Conservation (phyloP, 2,797 vertebrate genomes). For the Salmo trutta region DNA sequence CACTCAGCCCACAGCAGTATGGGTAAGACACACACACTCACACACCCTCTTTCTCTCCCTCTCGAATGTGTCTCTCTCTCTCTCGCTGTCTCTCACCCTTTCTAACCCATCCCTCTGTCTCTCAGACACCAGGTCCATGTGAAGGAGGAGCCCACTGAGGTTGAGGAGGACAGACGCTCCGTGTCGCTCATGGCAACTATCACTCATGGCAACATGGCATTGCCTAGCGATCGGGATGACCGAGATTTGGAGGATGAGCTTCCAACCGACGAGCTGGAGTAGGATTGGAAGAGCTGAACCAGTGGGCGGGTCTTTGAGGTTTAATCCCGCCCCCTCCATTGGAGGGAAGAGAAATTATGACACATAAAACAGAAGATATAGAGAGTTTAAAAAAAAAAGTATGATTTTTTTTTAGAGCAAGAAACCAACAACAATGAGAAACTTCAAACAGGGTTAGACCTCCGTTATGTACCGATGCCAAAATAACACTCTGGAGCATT, state of each 20-base stretch:
- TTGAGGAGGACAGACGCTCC: constrained; percentile 90
- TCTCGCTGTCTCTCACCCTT: neutral
- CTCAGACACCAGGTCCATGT: constrained; percentile 92
- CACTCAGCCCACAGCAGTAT: constrained; percentile 95
- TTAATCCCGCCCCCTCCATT: constrained; percentile 48
- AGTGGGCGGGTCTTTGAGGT: constrained; percentile 56
- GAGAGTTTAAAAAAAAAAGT: constrained; percentile 41
- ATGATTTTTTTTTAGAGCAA: constrained; percentile 60
- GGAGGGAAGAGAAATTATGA: constrained; percentile 59
- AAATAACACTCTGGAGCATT: constrained; percentile 71
- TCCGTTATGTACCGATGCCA: constrained; percentile 72
- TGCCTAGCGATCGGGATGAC: constrained; percentile 81
- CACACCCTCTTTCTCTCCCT: neutral
- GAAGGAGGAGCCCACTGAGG: constrained; percentile 95
- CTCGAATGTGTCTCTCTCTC: neutral
- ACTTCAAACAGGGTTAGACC: constrained; percentile 81
- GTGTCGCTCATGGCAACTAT: constrained; percentile 84
- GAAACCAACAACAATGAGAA: constrained; percentile 70
- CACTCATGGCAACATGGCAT: constrained; percentile 83
- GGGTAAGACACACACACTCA: constrained; percentile 71
- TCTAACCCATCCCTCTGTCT: neutral
- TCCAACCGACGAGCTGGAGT: constrained; percentile 87
- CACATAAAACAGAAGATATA: constrained; percentile 66
- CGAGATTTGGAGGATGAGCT: constrained; percentile 95
- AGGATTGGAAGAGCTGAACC: constrained; percentile 47